Conservation (phyloP, 1,140 invertebrate genomes). For the Propsilocerus akamusi region DNA sequence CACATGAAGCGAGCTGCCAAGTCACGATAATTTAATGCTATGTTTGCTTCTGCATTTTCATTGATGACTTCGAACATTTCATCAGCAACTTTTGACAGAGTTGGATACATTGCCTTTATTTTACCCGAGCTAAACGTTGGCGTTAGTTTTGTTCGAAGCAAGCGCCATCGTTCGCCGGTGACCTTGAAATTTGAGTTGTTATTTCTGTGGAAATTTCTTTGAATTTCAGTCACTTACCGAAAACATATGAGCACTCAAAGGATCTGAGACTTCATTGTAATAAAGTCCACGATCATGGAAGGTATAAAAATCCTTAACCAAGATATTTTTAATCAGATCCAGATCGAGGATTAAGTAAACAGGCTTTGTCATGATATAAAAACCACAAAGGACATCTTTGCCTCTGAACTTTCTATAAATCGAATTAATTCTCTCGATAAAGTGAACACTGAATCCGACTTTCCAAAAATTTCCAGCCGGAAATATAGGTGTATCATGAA, state of each 20-base stretch:
- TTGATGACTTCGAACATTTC: slow-evolving; percentile 3
- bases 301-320: slow-evolving; percentile 14
- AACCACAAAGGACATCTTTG: slow-evolving; percentile 9
- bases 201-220: slow-evolving; percentile 17
- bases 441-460: background rate
- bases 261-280: slow-evolving; percentile 7
- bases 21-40: background rate
- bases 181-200: slow-evolving; percentile 10
- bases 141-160: slow-evolving; percentile 26
- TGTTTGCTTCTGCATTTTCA: background rate
- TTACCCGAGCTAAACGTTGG: slow-evolving; percentile 35
- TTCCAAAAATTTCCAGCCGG: background rate
- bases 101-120: slow-evolving; percentile 29
- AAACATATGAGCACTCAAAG: slow-evolving; percentile 8
- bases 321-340: slow-evolving; percentile 19
- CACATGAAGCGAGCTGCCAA: background rate
- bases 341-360: slow-evolving; percentile 24
- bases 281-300: slow-evolving; percentile 10
- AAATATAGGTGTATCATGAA: background rate
- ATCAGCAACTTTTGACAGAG: slow-evolving; percentile 18
- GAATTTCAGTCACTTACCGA: slow-evolving; percentile 13
- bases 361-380: slow-evolving; percentile 19
- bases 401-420: slow-evolving; percentile 1
- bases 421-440: background rate
- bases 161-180: slow-evolving; percentile 26